phyloP scores from a whole-genome alignment of 1,140 invertebrate genomes.

The Lordiphosa mommai region DNA sequence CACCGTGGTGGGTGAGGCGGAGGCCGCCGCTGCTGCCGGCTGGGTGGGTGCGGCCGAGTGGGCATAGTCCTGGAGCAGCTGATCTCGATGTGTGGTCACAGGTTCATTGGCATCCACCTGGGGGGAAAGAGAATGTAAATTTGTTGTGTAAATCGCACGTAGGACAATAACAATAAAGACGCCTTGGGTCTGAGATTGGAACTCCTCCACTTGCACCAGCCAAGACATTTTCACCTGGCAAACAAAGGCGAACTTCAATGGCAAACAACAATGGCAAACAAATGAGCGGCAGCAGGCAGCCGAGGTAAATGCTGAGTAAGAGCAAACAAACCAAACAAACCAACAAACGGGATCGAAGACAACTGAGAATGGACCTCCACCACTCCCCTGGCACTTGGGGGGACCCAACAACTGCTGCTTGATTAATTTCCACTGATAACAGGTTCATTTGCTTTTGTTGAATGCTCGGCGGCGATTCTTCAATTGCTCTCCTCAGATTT shows the following conservation, averaged over 20 bases:
- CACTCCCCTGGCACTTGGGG: not conserved
- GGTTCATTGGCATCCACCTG: slow-evolving; percentile 59
- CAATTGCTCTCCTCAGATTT: slow-evolving; percentile 56
- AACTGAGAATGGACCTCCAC: slow-evolving; percentile 13
- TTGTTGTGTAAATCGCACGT: slow-evolving; percentile 66
- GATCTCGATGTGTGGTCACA: slow-evolving; percentile 36
- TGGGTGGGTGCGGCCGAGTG: slow-evolving; percentile 42
- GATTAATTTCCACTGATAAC: slow-evolving; percentile 78
- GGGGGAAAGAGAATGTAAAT: slow-evolving; percentile 45
- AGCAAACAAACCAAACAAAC: slow-evolving; percentile 46
- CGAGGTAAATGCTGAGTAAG: slow-evolving; percentile 64
- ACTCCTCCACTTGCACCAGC: slow-evolving; percentile 14
- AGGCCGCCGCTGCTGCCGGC: slow-evolving; percentile 37
- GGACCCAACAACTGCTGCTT: slow-evolving; percentile 41
- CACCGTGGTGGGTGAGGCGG: slow-evolving; percentile 27
- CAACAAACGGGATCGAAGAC: slow-evolving; percentile 29
- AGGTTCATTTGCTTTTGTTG: slow-evolving; percentile 78
- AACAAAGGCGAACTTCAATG: slow-evolving; percentile 70
- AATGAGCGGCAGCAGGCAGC: slow-evolving; percentile 43
- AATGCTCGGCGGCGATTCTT: slow-evolving; percentile 54
- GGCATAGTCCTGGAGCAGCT: slow-evolving; percentile 45
- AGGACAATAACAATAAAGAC: slow-evolving; percentile 50
- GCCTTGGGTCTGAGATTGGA: slow-evolving; percentile 14
- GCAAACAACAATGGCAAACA: slow-evolving; percentile 74
- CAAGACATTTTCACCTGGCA: slow-evolving; percentile 66